A percentile compares a stretch with the other conserved stretches of the same genome.
phyloP scores from a whole-genome alignment of 2,113 vertebrate genomes.

The Desmodus rotundus region DNA sequence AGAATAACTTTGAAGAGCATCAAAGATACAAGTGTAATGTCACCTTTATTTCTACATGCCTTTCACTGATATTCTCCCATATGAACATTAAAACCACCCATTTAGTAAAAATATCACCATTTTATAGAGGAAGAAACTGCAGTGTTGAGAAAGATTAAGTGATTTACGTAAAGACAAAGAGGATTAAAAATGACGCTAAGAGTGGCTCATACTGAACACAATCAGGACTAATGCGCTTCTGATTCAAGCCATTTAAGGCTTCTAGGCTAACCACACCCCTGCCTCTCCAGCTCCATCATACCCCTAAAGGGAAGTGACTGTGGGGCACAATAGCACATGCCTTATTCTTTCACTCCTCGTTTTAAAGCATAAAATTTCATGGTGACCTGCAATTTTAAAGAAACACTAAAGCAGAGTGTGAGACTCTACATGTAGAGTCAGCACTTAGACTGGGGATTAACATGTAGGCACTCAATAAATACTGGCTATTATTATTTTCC shows the following conservation, averaged over 20 bases:
- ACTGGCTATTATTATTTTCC: neutral
- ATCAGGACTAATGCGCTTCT: neutral
- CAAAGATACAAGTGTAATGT: neutral
- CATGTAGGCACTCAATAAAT: neutral
- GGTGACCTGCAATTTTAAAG: neutral
- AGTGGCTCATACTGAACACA: neutral
- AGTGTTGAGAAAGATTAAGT: neutral
- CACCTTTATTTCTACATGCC: neutral
- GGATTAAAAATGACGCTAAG: neutral
- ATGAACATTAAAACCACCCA: neutral
- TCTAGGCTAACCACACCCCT: neutral
- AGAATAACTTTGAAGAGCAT: neutral
- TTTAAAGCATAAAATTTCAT: neutral
- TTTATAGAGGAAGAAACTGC: neutral
- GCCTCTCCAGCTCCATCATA: neutral
- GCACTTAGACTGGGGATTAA: neutral
- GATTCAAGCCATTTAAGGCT: neutral
- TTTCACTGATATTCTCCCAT: neutral
- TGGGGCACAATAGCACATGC: neutral
- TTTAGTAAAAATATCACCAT: neutral
- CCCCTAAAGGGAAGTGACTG: neutral
- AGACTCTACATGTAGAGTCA: neutral
- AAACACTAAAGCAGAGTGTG: neutral
- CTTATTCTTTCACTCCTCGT: neutral
- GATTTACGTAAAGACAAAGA: slow-evolving; percentile 5